Percentiles rank a stretch among this genome's conserved stretches.
Conservation (phyloP, 2,113 vertebrate species). For the Origma solitaria region DNA sequence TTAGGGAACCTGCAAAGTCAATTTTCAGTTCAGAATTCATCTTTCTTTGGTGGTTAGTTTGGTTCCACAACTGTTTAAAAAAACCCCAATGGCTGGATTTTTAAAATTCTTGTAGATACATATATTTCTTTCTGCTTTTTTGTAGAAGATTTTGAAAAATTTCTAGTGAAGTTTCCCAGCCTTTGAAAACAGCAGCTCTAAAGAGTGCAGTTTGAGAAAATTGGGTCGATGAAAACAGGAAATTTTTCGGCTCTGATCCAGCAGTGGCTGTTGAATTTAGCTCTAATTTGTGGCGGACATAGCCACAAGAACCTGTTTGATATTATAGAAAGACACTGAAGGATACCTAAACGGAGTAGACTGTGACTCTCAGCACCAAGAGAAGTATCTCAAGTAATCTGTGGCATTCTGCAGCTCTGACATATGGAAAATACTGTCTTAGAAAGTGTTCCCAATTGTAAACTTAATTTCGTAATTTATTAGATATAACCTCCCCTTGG, state of each 20-base stretch:
- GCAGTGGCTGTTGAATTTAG: neutral
- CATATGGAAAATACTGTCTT: neutral
- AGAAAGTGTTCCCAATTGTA: neutral
- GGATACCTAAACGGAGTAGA: neutral
- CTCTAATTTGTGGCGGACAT: neutral
- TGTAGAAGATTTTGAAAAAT: neutral
- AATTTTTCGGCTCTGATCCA: neutral
- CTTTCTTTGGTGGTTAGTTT: neutral
- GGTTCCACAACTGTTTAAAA: neutral
- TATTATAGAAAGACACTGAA: neutral
- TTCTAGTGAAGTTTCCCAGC: neutral
- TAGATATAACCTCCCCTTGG: neutral
- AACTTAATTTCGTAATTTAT: neutral
- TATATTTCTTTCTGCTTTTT: neutral
- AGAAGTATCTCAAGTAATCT: neutral
- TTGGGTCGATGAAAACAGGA: neutral
- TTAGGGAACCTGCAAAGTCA: neutral
- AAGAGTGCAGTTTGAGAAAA: neutral
- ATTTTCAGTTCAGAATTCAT: neutral
- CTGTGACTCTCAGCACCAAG: neutral
- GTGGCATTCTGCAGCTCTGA: neutral
- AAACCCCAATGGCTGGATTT: neutral
- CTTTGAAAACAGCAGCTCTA: neutral
- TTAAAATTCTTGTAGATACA: neutral
- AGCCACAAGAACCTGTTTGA: neutral